Evolutionary conservation across 2,797 vertebrate genomes (phyloP), one percentile per base, ranked within the genome.

Genomic region (Lophotriccus pileatus): DNA sequence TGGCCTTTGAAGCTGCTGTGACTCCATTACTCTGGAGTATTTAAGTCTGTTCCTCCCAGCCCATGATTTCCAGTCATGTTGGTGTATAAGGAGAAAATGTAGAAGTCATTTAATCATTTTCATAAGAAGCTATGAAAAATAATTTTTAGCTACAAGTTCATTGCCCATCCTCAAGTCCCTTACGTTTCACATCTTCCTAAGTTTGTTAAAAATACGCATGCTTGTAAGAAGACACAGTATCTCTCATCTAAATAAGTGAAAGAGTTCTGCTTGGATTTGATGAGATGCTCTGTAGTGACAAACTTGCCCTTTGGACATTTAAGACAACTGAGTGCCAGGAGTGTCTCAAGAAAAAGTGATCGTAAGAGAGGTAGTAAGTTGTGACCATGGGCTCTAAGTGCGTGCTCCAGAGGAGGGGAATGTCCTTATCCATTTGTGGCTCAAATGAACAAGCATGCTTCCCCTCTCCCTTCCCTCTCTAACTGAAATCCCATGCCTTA

Each of bases 401-500:
- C 53, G 37, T 24, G 21, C 25, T 68, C 43, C 24, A 25, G 56
- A 28, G 44, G 72, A 30, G 18, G 13, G 3, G 13, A 60, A 64
- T 12, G 17, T 41, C 17, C 20, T 78, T 8, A 11, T 23, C 10
- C 10, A 14, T 60, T 86, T 2, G 0, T 2, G 43, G 22, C 25
- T 81, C 3, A 2, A 11, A 13, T n/a, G n/a, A 68, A 39, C 27
- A 66, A 72, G 0, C 39, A 23, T 46, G 5, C 36, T 86, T 72
- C 28, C 8, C 25, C 19, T 25, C 11, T 73, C 19, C 20, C 4
- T 60, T 59, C 22, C 7, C 7, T 75, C 23, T 24, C 17, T 56
- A 10, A 13, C 15, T 2, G 0, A 68, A 79, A 37, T 49, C 2
- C 2, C 15, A 12, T 0, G 0, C 15, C 22, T 94, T 50, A 9